Base-by-base conservation (phyloP, 1,140 invertebrate genomes). In the Ganaspis sp. region DNA sequence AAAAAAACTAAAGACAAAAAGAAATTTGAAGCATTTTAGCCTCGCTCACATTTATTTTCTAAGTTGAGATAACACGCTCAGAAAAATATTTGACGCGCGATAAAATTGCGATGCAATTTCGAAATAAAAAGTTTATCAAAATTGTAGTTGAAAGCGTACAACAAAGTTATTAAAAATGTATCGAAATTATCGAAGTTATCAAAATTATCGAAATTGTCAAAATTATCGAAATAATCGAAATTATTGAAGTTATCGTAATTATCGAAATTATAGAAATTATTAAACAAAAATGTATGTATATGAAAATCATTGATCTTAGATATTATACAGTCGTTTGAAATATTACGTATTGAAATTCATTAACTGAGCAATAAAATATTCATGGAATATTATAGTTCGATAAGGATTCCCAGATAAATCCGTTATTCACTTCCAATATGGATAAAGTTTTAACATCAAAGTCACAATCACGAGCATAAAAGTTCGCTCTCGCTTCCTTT, bases 61-160 rank as follows among this genome's bases (percentile, higher is more conserved):
- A 34, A 29, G 9, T 12, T 37, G 4, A 19, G 74, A 74, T 76
- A 80, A 80, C 17, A 37, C 75, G 54, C 71, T 75, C 70, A 58
- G 73, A 58, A 64, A 64, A 75, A 38, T 58, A 29, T 72, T 34
- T 71, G 15, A 45, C 15, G 12, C 29, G 42, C 26, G 29, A 72
- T 75, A 69, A 78, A 74, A 72, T 72, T 11, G 19, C 58, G 23
- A 64, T 64, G 53, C 17, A 64, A 49, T 49, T 49, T 29, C 23
- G 23, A 64, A 64, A 64, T 12, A 21, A 40, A 45, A n/a, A 15
- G 12, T 15, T 45, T 45, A 45, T 45, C n/a, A 12, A n/a, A 45
- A 45, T n/a, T n/a, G n/a, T n/a, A 40, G 38, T 40, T 9, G 9
- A 40, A n/a, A n/a, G n/a, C n/a, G 29, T 34, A 34, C 29, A 3